Conservation (phyloP, 1,140 invertebrate genomes). For the Araneus ventricosus region DNA sequence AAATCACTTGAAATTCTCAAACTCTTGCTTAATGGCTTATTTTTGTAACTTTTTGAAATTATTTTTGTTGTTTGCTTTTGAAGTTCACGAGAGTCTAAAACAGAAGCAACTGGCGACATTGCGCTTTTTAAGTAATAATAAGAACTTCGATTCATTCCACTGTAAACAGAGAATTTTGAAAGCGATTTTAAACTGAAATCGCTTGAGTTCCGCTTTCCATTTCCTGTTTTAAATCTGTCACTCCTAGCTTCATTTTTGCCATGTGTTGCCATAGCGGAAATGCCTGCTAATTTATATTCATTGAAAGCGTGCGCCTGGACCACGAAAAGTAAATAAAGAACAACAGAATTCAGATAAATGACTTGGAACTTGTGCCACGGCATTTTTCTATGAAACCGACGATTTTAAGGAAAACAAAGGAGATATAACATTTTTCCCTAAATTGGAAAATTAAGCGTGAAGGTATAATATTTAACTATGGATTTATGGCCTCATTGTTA, state of each 20-base stretch:
- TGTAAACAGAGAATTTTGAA: neutral
- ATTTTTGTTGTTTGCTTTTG: neutral
- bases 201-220: neutral
- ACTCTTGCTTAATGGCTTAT: neutral
- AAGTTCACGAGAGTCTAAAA: neutral
- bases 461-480: neutral
- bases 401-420: neutral
- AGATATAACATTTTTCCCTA: neutral
- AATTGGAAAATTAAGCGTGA: neutral
- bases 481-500: neutral
- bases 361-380: neutral
- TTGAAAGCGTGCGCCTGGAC: neutral
- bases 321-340: constrained; percentile 4
- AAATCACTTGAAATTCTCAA: neutral
- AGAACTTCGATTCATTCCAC: neutral
- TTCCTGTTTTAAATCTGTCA: neutral
- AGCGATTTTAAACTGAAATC: neutral
- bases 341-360: neutral
- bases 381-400: neutral
- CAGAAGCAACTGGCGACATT: neutral
- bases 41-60: neutral
- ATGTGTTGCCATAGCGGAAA: neutral
- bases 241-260: neutral
- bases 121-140: neutral
- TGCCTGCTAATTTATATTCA: neutral